phyloP scores from a whole-genome alignment of 2,888 invertebrate genomes.

The Stenurella melanura region DNA sequence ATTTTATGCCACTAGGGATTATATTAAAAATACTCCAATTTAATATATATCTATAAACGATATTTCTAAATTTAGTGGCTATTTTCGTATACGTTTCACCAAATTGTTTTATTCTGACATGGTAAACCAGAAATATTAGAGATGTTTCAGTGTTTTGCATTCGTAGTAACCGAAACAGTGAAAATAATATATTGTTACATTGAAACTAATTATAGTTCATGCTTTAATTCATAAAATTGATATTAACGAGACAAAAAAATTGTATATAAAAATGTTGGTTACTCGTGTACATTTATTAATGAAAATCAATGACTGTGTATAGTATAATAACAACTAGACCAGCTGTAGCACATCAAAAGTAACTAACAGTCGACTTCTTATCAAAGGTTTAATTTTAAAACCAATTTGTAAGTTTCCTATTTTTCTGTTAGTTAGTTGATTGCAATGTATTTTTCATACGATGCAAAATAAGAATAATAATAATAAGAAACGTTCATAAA shows the following conservation, averaged over 20 bases:
- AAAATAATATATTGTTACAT: not conserved
- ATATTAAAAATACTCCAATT: not conserved
- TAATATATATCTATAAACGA: not conserved
- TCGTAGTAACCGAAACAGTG: not conserved
- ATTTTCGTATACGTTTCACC: conserved; percentile 1
- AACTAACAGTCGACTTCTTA: not conserved
- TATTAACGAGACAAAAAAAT: too few species aligned
- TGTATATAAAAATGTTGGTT: too few species aligned
- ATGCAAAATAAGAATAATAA: not conserved
- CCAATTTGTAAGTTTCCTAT: not conserved
- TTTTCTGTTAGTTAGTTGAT: not conserved
- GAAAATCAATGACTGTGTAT: too few species aligned
- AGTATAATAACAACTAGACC: too few species aligned
- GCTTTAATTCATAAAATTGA: not conserved
- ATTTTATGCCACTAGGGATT: not conserved
- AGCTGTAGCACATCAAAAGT: not conserved
- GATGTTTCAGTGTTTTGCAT: not conserved
- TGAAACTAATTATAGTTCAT: not conserved
- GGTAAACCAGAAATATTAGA: not conserved
- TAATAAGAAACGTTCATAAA: not conserved
- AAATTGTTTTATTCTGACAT: conserved; percentile 1
- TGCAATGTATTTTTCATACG: not conserved
- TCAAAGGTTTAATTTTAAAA: not conserved
- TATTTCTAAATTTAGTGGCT: conserved; percentile 2
- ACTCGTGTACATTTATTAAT: too few species aligned